Evolutionary conservation across 2,888 invertebrate genomes (phyloP), one percentile per base, ranked within the genome.

Genomic region (Rugalucina vietnamica): DNA sequence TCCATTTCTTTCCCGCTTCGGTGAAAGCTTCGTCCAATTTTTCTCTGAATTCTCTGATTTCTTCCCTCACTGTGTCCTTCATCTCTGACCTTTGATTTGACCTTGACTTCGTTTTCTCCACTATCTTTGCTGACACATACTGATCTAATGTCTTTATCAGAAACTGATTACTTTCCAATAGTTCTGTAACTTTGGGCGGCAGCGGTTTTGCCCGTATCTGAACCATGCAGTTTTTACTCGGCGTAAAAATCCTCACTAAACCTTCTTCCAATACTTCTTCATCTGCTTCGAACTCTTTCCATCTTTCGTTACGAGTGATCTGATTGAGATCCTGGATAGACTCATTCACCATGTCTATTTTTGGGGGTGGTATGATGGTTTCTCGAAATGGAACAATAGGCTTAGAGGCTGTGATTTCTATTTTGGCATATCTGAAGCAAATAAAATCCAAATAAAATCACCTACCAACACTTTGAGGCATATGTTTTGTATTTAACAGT

Each of bases 311-410:
- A 78, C 90, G 91, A 8, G 75, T 82, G 12, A 77, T 69, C 37
- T 82, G 77, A 76, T 95, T 91, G 91, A 96, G 96, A 50, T 97
- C 96, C 50, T 90, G 89, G 78, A 98, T 98, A 71, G 96, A 96
- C 96, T 98, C 98, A 93, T 97, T 97, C 0, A 97, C 97, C 97
- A 97, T 97, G 94, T 97, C 98, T 2, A 97, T 95, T 92, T 96
- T 97, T 0, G 97, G 97, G 27, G 97, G 97, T 24, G 96, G 96
- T 0, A 98, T 96, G 76, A 99, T 96, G 0, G 99, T 99, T 95
- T 99, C 99, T 89, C 98, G 96, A 93, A 99, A 98, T 8, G 99
- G 98, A 0, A 99, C 99, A 91, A 99, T 99, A 0, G 99, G 99
- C 92, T 97, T 97, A 0, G 99, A 99, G 0, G 98, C 98, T 87